These are phyloP conservation scores for Spea hammondii DNA, from an alignment of 2,797 vertebrate genomes.

Conservation along the genomic window DNA sequence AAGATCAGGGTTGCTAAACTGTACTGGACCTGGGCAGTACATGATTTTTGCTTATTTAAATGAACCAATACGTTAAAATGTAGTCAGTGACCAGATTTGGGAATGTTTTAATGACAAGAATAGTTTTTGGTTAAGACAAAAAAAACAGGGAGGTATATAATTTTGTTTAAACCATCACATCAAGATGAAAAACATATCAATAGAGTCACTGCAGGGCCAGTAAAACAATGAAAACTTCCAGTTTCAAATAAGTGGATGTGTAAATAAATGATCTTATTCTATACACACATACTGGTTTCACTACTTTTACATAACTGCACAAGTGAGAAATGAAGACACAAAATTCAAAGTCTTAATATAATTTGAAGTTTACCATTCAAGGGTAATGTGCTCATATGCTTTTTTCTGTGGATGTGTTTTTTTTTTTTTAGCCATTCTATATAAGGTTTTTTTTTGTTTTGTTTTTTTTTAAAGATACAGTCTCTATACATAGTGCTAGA, in stretches of 20 bases:
- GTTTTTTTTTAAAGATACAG: constrained; percentile 25
- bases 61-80: background rate
- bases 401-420: constrained; percentile 33
- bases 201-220: constrained; percentile 2
- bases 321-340: constrained; percentile 35
- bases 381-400: constrained; percentile 34
- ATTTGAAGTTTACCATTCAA: constrained; percentile 29
- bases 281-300: constrained; percentile 34
- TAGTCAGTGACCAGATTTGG: constrained; percentile 9
- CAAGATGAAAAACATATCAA: constrained; percentile 28
- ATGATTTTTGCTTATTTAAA: too few relatives aligned
- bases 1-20: too few relatives aligned
- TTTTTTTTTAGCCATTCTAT: constrained; percentile 14
- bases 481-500: constrained; percentile 29
- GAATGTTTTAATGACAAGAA: constrained; percentile 37
- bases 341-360: constrained; percentile 26
- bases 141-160: constrained; percentile 13
- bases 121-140: constrained; percentile 15
- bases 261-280: constrained; percentile 12
- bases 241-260: constrained; percentile 1
- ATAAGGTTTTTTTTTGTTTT: background rate
- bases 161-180: constrained; percentile 20
- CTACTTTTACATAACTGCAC: constrained; percentile 16
- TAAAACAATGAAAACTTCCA: constrained; percentile 9
- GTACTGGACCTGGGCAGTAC: too few relatives aligned